Evolutionary conservation across 2,113 vertebrate species (phyloP), one percentile per base, ranked within the genome.

Genomic region (Amblyornis subalaris): DNA sequence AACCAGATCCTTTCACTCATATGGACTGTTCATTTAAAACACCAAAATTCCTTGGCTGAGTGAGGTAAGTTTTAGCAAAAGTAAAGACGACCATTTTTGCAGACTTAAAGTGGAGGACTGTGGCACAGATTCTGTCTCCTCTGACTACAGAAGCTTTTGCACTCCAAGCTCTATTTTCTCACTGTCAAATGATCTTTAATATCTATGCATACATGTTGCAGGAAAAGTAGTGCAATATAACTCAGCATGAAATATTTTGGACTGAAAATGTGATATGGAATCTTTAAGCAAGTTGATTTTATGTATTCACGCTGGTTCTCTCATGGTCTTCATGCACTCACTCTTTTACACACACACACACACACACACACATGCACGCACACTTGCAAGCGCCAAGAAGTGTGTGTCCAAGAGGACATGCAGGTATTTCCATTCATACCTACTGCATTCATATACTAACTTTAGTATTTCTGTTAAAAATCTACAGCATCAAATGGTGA

Each of bases 281-380:
- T 35, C 26, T 78, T 89, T 22, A 77, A 47, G 25, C 50, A 73
- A 50, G 18, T 19, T 87, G 9, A 9, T 31, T 87, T 85, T 35
- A 40, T 14, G 12, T 7, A 40, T 38, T 51, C 44, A 60, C 16
- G 35, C 5, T 69, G 79, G 4, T 26, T 62, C 10, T 85, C 4
- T 60, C 12, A 9, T 14, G 13, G 21, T 74, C 33, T 60, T 81
- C 33, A 33, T 11, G 17, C 4, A n/a, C 24, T 80, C 35, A 14
- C 33, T 75, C 8, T 53, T 64, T 80, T 35, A 72, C 29, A 70
- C 5, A 31, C 6, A 28, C 12, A n/a, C 7, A 28, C 12, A n/a
- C 7, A n/a, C 1, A 13, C 1, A 11, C 18, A 35, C 17, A 70
- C 21, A 57, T 10, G 40, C 2, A 4, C 18, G 10, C 22, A 28